These are phyloP conservation scores for Corythoichthys haematopterus DNA, from an alignment of 2,113 vertebrate genomes.

Conservation along the genomic window DNA sequence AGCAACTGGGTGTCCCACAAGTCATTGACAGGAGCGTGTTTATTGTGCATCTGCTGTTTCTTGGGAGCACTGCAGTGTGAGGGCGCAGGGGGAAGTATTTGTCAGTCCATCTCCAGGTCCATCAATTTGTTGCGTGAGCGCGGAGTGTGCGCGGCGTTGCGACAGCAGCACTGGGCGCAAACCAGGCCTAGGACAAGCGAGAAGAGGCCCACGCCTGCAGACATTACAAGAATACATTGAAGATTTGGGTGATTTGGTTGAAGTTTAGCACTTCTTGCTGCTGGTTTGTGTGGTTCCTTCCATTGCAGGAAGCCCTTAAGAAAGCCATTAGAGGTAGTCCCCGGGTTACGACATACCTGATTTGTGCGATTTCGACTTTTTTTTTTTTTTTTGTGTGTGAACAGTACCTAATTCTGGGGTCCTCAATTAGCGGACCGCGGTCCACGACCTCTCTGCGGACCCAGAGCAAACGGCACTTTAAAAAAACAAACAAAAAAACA, in stretches of 20 bases:
- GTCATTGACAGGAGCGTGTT: conserved; percentile 43
- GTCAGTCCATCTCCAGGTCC: conserved; percentile 93
- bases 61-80: conserved; percentile 51
- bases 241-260: neutral
- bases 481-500: no score
- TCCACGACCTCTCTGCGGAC: no score
- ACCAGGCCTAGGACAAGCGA: conserved; percentile 91
- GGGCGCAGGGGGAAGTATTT: conserved; percentile 50
- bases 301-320: neutral
- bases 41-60: conserved; percentile 38
- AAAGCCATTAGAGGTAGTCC: neutral
- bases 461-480: no score
- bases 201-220: conserved; percentile 77
- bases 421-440: no score
- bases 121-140: conserved; percentile 82
- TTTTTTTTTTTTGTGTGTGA: no score
- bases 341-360: no score
- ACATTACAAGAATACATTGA: neutral
- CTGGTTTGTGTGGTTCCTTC: neutral
- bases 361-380: no score
- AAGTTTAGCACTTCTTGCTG: neutral
- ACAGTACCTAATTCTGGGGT: no score
- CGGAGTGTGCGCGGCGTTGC: conserved; percentile 79
- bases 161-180: conserved; percentile 86
- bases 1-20: conserved; percentile 63